phyloP scores from a whole-genome alignment of 2,888 invertebrate species.

The Leptarthrus brevirostris region DNA sequence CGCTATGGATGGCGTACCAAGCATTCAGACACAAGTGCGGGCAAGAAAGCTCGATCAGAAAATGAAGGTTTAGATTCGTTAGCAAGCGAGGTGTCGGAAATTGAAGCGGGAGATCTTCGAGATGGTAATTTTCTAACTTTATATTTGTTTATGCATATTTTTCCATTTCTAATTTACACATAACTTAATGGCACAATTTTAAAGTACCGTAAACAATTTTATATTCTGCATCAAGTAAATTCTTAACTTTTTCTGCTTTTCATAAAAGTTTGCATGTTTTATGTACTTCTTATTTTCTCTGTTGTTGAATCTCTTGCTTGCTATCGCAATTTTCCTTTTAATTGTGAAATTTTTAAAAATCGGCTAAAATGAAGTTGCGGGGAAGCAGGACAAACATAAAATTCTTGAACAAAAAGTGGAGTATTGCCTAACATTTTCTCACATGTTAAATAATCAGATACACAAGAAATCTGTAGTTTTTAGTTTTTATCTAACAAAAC shows the following conservation, averaged over 20 bases:
- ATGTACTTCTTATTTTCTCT: neutral
- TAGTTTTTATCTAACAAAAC: constrained; percentile 34
- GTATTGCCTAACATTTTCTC: constrained; percentile 25
- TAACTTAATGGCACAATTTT: constrained; percentile 25
- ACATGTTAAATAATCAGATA: constrained; percentile 23
- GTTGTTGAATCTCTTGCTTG: constrained; percentile 36
- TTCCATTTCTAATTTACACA: constrained; percentile 19
- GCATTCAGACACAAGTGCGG: constrained; percentile 72
- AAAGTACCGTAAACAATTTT: constrained; percentile 7
- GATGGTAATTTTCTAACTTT: constrained; percentile 74
- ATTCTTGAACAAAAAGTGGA: constrained; percentile 1
- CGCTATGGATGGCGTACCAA: constrained; percentile 84
- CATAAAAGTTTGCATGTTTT: constrained; percentile 10
- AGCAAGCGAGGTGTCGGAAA: constrained; percentile 86
- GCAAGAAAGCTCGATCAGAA: constrained; percentile 87
- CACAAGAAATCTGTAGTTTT: constrained; percentile 28
- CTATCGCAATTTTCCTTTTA: constrained; percentile 38
- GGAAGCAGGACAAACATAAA: constrained; percentile 53
- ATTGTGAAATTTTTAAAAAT: constrained; percentile 37
- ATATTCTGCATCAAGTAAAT: no score
- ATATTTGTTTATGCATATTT: neutral
- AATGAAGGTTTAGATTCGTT: constrained; percentile 90
- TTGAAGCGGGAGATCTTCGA: constrained; percentile 92
- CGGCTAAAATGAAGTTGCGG: constrained; percentile 51
- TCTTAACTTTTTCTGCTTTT: neutral